Percentiles rank a stretch among this genome's conserved stretches.
phyloP scores from a whole-genome alignment of 64 coral and sea anemone genomes.

The Stichodactyla helianthus region DNA sequence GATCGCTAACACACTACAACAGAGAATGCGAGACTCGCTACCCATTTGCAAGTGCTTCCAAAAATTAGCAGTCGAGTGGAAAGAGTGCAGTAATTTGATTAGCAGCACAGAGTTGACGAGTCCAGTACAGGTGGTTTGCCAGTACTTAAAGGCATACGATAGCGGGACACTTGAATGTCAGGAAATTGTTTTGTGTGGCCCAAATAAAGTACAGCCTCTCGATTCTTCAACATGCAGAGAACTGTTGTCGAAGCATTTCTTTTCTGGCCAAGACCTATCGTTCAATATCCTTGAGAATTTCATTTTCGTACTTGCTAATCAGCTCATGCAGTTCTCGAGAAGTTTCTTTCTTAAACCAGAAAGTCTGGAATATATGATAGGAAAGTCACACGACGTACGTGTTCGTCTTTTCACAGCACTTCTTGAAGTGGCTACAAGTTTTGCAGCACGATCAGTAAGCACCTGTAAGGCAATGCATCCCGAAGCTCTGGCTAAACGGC shows the following conservation, averaged over 20 bases:
- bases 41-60: slow-evolving; percentile 68
- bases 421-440: slow-evolving; percentile 63
- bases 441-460: slow-evolving; percentile 67
- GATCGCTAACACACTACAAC: slow-evolving; percentile 51
- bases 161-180: slow-evolving; percentile 42
- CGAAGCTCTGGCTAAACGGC: slow-evolving; percentile 35
- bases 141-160: slow-evolving; percentile 61
- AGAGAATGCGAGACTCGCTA: slow-evolving; percentile 57
- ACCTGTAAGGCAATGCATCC: slow-evolving; percentile 47
- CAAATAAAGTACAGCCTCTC: slow-evolving; percentile 18
- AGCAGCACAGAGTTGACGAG: slow-evolving; percentile 53
- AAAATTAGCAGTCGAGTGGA: slow-evolving; percentile 19
- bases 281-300: slow-evolving; percentile 86
- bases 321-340: slow-evolving; percentile 70
- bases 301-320: slow-evolving; percentile 65
- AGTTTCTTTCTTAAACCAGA: slow-evolving; percentile 67
- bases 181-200: slow-evolving; percentile 24
- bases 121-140: slow-evolving; percentile 73
- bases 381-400: slow-evolving; percentile 44
- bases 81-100: slow-evolving; percentile 36
- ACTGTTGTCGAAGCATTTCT: slow-evolving; percentile 51
- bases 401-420: slow-evolving; percentile 70
- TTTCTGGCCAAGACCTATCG: slow-evolving; percentile 43
- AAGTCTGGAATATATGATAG: too few species aligned
- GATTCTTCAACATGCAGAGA: slow-evolving; percentile 16